Evolutionary conservation across 2,888 invertebrate genomes (phyloP).

Genomic region (Disparrhopalites patrizii): DNA sequence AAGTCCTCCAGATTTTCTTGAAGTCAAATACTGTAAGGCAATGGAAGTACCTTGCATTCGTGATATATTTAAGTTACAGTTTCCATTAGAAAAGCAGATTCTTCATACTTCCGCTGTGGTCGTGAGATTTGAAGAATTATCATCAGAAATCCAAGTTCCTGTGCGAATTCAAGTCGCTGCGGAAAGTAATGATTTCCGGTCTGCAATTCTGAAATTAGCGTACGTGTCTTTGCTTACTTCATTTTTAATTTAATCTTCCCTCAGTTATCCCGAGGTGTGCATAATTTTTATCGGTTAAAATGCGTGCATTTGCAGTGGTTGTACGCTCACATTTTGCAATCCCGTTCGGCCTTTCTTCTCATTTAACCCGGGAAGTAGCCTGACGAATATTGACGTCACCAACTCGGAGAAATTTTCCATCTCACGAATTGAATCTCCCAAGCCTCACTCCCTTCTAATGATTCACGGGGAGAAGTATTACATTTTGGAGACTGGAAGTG

Average conservation of each 20-base stretch:
- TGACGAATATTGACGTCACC: constrained; percentile 19
- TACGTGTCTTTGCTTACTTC: background rate
- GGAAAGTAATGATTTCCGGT: constrained; percentile 14
- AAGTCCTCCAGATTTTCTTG: constrained; percentile 19
- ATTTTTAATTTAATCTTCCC: background rate
- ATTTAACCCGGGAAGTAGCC: constrained; percentile 3
- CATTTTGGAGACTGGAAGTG: constrained; percentile 8
- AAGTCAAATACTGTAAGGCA: constrained; percentile 25
- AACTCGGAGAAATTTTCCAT: constrained; percentile 5
- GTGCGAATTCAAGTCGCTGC: constrained; percentile 13
- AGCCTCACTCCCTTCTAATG: constrained; percentile 6
- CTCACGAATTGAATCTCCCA: constrained; percentile 12
- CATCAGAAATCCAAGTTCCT: constrained; percentile 14
- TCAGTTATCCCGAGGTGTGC: background rate
- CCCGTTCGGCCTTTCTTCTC: constrained; percentile 15
- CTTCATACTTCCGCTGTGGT: constrained; percentile 18
- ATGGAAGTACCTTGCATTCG: constrained; percentile 22
- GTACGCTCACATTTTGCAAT: constrained; percentile 15
- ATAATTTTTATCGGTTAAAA: constrained; percentile 1
- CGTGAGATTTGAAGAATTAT: constrained; percentile 18
- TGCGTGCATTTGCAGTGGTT: background rate
- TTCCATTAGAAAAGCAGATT: constrained; percentile 1
- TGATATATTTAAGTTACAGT: constrained; percentile 1
- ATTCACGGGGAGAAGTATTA: constrained; percentile 4
- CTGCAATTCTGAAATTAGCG: constrained; percentile 19